Conservation (phyloP, 1,140 invertebrate genomes). For the Drosophila tristis region DNA sequence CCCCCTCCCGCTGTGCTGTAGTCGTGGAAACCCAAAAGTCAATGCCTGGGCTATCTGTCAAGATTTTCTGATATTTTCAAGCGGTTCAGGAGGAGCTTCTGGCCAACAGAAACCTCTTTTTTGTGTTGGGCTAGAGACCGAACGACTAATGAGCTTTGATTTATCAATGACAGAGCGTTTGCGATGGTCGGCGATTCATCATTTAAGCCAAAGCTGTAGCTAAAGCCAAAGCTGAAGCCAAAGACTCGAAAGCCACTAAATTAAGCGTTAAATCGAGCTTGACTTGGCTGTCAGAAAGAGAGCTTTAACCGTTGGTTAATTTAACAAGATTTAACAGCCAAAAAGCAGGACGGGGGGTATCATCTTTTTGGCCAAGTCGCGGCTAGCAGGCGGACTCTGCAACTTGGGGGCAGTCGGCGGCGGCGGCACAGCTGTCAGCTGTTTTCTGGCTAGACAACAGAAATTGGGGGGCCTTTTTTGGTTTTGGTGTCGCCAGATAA, state of each 20-base stretch:
- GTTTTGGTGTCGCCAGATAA: constrained; percentile 63
- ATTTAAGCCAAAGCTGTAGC: constrained; percentile 21
- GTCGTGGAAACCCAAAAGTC: constrained; percentile 33
- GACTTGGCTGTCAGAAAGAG: constrained; percentile 59
- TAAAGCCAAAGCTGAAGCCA: constrained; percentile 17
- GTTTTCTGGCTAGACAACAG: constrained; percentile 56
- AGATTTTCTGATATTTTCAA: constrained; percentile 31
- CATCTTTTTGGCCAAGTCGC: background rate
- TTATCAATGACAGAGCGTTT: constrained; percentile 70
- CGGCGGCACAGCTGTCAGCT: constrained; percentile 70
- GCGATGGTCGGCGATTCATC: constrained; percentile 57
- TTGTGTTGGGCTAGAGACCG: background rate
- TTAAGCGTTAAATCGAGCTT: constrained; percentile 67
- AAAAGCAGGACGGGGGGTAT: constrained; percentile 1
- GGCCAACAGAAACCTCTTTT: constrained; percentile 18
- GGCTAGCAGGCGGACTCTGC: background rate
- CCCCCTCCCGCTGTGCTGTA: constrained; percentile 27
- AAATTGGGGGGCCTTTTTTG: constrained; percentile 65
- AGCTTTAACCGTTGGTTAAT: constrained; percentile 75
- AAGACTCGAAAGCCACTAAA: constrained; percentile 49
- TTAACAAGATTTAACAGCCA: constrained; percentile 58
- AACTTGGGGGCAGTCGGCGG: no score
- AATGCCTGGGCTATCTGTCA: constrained; percentile 62
- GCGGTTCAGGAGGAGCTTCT: constrained; percentile 14
- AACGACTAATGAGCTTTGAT: constrained; percentile 73